phyloP scores from a whole-genome alignment of 2,797 vertebrate genomes.

The Gastrophryne carolinensis region DNA sequence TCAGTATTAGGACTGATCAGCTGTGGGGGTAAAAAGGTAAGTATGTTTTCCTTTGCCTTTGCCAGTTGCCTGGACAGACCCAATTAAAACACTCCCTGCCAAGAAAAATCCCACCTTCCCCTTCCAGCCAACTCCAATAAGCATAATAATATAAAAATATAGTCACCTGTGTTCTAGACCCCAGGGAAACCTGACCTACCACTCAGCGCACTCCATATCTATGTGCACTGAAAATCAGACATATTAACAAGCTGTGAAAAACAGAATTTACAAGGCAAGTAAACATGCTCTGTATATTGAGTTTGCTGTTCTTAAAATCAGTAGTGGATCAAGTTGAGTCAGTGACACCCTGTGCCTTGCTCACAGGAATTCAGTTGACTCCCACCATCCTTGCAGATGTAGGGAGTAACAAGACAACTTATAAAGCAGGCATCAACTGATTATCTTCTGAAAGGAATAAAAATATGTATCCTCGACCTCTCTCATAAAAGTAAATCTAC shows the following conservation, averaged over 20 bases:
- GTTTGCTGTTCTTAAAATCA: not conserved
- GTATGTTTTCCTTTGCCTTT: too few species aligned
- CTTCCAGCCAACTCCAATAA: too few species aligned
- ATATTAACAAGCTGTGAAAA: not conserved
- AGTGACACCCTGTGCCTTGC: constrained; percentile 1
- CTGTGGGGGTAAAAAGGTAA: too few species aligned
- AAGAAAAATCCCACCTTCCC: too few species aligned
- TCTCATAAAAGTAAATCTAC: too few species aligned
- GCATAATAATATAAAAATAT: too few species aligned
- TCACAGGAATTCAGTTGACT: constrained; percentile 19
- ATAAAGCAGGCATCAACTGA: constrained; percentile 3
- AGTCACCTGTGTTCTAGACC: too few species aligned
- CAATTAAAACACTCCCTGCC: too few species aligned
- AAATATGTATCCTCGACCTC: not conserved
- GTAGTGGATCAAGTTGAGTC: not conserved
- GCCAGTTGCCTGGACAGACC: too few species aligned
- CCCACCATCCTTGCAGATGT: not conserved
- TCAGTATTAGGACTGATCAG: too few species aligned
- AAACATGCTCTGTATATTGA: not conserved
- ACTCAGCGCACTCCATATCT: too few species aligned
- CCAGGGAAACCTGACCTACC: too few species aligned
- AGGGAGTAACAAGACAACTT: constrained; percentile 3
- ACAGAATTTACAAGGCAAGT: not conserved
- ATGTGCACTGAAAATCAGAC: not conserved
- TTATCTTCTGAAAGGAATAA: not conserved